A percentile compares a stretch with the other conserved stretches of the same genome.
Conservation (phyloP, 2,888 invertebrate species). For the Leptarthrus brevirostris region DNA sequence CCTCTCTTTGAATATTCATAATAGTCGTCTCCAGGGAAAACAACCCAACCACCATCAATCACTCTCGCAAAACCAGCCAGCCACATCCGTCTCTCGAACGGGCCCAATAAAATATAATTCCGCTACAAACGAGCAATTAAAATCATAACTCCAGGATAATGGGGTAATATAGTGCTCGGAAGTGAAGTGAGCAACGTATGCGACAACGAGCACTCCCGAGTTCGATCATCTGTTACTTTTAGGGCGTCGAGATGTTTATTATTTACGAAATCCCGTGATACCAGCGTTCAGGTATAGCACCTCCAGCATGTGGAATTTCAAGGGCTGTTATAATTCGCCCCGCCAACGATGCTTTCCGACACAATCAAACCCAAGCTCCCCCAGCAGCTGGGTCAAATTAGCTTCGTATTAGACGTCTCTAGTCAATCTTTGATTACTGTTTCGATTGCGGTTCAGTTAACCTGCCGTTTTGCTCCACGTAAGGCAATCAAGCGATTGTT, state of each 20-base stretch:
- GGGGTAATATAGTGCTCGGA: not conserved
- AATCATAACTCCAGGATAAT: conserved; percentile 26
- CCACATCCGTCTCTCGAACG: conserved; percentile 3
- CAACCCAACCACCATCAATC: not conserved
- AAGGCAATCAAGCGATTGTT: not conserved
- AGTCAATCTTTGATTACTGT: conserved; percentile 10
- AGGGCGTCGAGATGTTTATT: no score
- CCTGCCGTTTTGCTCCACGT: not conserved
- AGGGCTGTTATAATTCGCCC: no score
- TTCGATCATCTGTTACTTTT: no score
- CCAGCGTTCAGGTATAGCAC: no score
- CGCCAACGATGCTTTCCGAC: no score
- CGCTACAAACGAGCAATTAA: conserved; percentile 41
- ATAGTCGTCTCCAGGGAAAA: not conserved
- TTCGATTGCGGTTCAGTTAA: not conserved
- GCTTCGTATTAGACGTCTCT: conserved; percentile 32
- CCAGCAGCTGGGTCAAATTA: conserved; percentile 1
- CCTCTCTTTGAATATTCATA: conserved; percentile 1
- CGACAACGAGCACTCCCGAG: no score
- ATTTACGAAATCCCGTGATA: no score
- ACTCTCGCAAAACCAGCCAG: not conserved
- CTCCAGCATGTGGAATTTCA: no score
- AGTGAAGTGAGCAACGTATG: conserved; percentile 6
- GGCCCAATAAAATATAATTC: not conserved
- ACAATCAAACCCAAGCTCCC: not conserved